Conservation (phyloP, 2,797 vertebrate genomes). For the Aphelocoma californica region DNA sequence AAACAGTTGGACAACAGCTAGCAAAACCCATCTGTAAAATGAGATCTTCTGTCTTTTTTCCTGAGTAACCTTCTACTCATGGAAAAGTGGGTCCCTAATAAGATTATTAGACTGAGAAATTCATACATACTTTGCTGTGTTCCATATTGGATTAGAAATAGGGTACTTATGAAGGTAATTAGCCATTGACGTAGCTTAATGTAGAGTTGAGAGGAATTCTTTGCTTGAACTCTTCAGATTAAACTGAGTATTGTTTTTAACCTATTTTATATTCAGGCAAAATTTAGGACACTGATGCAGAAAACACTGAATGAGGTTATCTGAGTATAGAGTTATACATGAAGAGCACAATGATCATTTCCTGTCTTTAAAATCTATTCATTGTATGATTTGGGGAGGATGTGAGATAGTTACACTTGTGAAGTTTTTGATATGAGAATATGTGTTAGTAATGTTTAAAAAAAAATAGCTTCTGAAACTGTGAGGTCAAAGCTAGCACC, state of each 20-base stretch:
- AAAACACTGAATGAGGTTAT: not conserved
- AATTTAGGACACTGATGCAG: not conserved
- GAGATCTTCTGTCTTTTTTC: not conserved
- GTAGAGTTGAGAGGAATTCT: conserved; percentile 19
- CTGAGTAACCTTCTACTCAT: not conserved
- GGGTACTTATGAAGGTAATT: conserved; percentile 29
- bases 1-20: not conserved
- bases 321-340: not conserved
- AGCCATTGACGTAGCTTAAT: conserved; percentile 4
- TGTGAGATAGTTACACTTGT: not conserved
- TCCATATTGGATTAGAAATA: conserved; percentile 17
- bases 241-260: conserved; percentile 10
- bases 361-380: not conserved
- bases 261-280: not conserved
- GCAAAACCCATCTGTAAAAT: not conserved
- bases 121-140: not conserved
- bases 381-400: not conserved
- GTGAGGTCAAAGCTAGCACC: not conserved
- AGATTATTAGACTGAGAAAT: not conserved
- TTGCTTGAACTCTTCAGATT: conserved; percentile 32
- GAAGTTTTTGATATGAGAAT: not conserved
- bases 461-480: not conserved
- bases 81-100: not conserved
- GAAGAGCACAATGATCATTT: not conserved
- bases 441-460: not conserved